Evolutionary conservation across 2,113 vertebrate genomes (phyloP), one percentile per base, ranked within the genome.

Genomic region (Atherinomorus stipes): DNA sequence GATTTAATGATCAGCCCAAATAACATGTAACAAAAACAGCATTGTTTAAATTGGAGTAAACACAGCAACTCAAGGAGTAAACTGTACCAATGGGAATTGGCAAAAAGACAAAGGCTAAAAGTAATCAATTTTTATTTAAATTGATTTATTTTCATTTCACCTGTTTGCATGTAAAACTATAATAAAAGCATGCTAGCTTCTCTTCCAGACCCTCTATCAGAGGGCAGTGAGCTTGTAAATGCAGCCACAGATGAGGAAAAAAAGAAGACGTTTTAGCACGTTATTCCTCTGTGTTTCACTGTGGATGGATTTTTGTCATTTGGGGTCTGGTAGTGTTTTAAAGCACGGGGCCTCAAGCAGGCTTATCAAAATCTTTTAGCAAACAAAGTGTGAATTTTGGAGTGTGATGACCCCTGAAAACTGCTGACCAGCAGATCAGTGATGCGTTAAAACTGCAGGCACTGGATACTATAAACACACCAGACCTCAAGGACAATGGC

Each of bases 341-440:
- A 23, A 64, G 37, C 19, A 2, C 44, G 28, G 4, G 0, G 50
- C 69, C 60, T 73, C 54, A 1, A 59, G 80, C 67, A 23, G 56
- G 18, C 50, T 8, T 3, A 83, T 83, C 74, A 69, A 80, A 81
- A 59, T 61, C 57, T 66, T 77, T 85, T 86, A 74, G 76, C 45
- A 38, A 67, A 76, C 68, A 70, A 80, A 72, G 59, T 80, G 81
- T 78, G 60, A 86, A 77, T 80, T 64, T 76, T 74, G 67, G 23
- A 81, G 68, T 13, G 45, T 66, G 74, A 47, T 73, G 85, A 89
- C 79, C 85, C 71, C 54, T 78, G 68, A 85, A 90, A 90, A 85
- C 23, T 59, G 84, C 88, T 79, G 81, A 84, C 68, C 51, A 53
- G 78, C 75, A 69, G 76, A 86, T 85, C 80, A 38, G 70, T 62